Percentiles rank a stretch among this genome's conserved stretches.
Evolutionary conservation across 2,888 invertebrate species (phyloP).

Genomic region (Dryobotodes eremita): DNA sequence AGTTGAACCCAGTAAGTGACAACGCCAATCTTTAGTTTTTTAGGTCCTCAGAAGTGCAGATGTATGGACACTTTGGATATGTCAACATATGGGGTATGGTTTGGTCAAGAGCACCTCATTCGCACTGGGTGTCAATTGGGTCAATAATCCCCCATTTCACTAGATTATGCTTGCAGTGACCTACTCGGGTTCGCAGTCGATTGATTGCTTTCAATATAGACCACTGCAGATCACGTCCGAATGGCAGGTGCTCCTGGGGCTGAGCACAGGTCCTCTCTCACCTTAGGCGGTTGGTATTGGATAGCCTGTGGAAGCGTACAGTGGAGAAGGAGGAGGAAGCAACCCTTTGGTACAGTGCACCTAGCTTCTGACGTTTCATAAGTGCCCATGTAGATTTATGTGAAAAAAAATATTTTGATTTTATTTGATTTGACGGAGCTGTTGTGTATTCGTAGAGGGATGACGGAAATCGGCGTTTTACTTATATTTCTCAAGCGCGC

Average conservation of each 20-base stretch:
- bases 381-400: too few species aligned
- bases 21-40: background rate
- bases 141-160: background rate
- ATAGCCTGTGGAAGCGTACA: background rate
- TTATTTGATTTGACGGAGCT: too few species aligned
- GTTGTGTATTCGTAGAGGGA: background rate
- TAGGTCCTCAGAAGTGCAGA: background rate
- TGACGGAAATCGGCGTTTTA: background rate
- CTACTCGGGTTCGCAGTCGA: background rate
- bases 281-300: background rate
- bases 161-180: background rate
- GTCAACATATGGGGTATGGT: background rate
- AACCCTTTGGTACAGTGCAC: too few species aligned
- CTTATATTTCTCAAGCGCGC: background rate
- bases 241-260: background rate
- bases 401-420: too few species aligned
- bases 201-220: background rate
- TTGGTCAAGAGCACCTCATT: background rate
- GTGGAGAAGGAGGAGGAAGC: too few species aligned
- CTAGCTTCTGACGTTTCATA: too few species aligned
- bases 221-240: background rate
- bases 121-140: background rate
- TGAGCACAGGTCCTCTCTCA: background rate
- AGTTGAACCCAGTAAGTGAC: background rate
- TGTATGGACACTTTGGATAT: background rate